phyloP scores from a whole-genome alignment of 2,797 vertebrate genomes.

The Chaetophractus vellerosus region DNA sequence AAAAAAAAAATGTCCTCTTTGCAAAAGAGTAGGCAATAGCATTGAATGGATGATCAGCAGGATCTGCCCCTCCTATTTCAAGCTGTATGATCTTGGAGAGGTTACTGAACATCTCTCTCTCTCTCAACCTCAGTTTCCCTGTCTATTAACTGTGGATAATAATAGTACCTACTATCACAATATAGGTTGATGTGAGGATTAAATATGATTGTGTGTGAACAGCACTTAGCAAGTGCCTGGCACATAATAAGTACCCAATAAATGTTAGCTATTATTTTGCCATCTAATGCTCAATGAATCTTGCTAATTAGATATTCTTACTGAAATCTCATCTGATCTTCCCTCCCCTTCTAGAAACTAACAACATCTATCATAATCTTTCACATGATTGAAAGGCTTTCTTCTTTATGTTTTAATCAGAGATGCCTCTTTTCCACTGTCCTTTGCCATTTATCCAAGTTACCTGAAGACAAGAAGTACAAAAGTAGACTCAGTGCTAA shows the following conservation, averaged over 20 bases:
- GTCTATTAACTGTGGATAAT: not conserved
- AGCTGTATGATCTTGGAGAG: not conserved
- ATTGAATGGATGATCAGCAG: not conserved
- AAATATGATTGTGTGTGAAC: not conserved
- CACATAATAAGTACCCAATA: not conserved
- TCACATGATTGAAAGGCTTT: not conserved
- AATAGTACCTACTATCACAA: not conserved
- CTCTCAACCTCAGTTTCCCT: not conserved
- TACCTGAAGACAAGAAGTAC: conserved; percentile 17
- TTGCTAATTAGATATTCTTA: not conserved
- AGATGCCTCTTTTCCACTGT: conserved; percentile 26
- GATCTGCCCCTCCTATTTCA: not conserved
- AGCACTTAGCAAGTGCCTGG: not conserved
- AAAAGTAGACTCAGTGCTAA: conserved; percentile 37
- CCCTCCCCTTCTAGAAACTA: not conserved
- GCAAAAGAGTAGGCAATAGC: not conserved
- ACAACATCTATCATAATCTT: conserved; percentile 4
- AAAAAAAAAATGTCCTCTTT: not conserved
- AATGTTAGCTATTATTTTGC: not conserved
- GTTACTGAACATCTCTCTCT: not conserved
- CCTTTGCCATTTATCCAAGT: conserved; percentile 38
- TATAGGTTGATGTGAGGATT: conserved; percentile 18
- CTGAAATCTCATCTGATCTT: not conserved
- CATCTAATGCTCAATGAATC: conserved; percentile 4
- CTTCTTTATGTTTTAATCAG: conserved; percentile 23